Percentiles rank a stretch among this genome's conserved stretches.
These are phyloP conservation scores for Plodia interpunctella DNA, from an alignment of 1,140 invertebrate species.

Conservation along the genomic window DNA sequence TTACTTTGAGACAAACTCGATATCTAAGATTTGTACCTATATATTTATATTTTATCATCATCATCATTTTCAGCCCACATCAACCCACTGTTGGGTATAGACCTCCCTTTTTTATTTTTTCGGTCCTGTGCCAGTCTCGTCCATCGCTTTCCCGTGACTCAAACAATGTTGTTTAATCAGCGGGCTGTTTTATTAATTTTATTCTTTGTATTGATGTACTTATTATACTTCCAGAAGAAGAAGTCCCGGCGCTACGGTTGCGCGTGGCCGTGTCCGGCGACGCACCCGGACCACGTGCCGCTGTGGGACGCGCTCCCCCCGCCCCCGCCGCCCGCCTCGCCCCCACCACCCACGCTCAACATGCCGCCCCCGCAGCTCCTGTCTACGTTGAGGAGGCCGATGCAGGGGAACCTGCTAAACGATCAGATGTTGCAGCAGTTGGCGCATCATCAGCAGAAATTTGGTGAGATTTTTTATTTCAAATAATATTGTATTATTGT, in stretches of 20 bases:
- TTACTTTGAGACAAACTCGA: no score
- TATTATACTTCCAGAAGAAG: constrained; percentile 38
- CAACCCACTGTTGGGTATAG: no score
- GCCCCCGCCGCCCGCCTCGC: constrained; percentile 50
- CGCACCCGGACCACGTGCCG: constrained; percentile 61
- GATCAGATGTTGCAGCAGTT: background rate
- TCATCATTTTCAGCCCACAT: no score
- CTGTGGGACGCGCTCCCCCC: constrained; percentile 67
- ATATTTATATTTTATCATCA: no score
- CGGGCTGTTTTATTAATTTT: no score
- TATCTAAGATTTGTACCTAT: no score
- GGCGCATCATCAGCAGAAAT: constrained; percentile 14
- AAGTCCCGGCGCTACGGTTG: constrained; percentile 43
- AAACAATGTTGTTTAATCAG: no score
- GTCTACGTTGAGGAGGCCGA: background rate
- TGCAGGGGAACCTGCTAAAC: background rate
- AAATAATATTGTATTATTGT: no score
- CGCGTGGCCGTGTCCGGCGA: constrained; percentile 58
- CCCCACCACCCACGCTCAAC: constrained; percentile 23
- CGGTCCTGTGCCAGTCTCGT: no score
- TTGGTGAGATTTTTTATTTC: constrained; percentile 19
- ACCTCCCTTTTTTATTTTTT: no score
- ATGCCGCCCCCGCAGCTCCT: constrained; percentile 8
- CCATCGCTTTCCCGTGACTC: no score
- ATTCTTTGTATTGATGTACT: no score